Percentiles rank a stretch among this genome's conserved stretches.
Conservation (phyloP, 2,888 invertebrate genomes). For the Limnephilus auricula region DNA sequence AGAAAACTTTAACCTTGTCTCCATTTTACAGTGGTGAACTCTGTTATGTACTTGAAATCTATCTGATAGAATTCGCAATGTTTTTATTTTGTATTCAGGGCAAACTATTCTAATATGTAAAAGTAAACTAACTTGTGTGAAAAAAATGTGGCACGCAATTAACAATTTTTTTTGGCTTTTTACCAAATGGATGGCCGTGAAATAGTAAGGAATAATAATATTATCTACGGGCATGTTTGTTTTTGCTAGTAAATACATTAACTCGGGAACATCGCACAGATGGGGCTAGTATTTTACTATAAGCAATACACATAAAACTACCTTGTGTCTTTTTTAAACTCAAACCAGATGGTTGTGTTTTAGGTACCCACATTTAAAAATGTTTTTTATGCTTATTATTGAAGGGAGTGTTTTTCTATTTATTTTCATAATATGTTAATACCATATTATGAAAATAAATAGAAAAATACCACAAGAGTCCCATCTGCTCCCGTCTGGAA, state of each 20-base stretch:
- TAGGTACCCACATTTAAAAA: too few species aligned
- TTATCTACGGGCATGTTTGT: neutral
- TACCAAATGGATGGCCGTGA: conserved; percentile 54
- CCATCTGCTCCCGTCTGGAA: too few species aligned
- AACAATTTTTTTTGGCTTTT: conserved; percentile 31
- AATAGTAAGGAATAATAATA: conserved; percentile 15
- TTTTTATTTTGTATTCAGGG: conserved; percentile 32
- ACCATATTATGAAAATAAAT: too few species aligned
- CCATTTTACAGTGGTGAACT: neutral
- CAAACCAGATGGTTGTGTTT: too few species aligned
- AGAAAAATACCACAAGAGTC: too few species aligned
- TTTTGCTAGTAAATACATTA: neutral
- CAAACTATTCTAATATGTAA: conserved; percentile 17
- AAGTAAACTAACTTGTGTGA: conserved; percentile 21
- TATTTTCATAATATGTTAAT: too few species aligned
- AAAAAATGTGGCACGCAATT: conserved; percentile 18
- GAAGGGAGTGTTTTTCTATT: too few species aligned
- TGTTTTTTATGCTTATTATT: too few species aligned
- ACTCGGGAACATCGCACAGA: neutral
- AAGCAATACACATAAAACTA: neutral
- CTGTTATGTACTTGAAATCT: neutral
- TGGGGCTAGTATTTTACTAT: neutral
- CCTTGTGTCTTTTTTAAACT: neutral
- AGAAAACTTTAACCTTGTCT: neutral
- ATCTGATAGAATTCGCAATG: neutral